Conservation (phyloP, 2,797 vertebrate genomes). For the Columba guinea region DNA sequence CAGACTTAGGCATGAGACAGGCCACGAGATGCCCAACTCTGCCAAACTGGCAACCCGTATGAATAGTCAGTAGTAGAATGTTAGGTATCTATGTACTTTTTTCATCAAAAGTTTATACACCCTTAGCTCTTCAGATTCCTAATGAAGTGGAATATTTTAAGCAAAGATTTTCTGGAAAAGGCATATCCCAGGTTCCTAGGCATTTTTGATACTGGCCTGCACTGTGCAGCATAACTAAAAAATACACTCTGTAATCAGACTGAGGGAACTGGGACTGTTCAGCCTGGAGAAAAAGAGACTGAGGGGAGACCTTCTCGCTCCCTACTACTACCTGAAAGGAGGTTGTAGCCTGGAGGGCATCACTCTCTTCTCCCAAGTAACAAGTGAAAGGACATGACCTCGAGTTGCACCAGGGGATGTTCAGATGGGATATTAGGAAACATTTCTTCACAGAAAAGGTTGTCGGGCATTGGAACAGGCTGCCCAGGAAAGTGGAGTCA, state of each 20-base stretch:
- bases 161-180: neutral
- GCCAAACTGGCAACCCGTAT: constrained; percentile 21
- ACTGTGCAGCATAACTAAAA: neutral
- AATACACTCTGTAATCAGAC: neutral
- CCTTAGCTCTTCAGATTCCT: neutral
- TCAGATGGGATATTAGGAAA: too few relatives aligned
- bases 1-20: neutral
- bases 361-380: too few relatives aligned
- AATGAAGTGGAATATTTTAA: neutral
- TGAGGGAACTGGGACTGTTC: neutral
- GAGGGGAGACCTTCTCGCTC: too few relatives aligned
- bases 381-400: too few relatives aligned
- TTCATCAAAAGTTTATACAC: neutral
- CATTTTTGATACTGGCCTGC: neutral
- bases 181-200: neutral
- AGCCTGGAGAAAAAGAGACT: too few relatives aligned
- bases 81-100: neutral
- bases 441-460: too few relatives aligned
- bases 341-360: too few relatives aligned
- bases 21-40: constrained; percentile 2
- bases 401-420: too few relatives aligned
- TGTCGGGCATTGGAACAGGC: too few relatives aligned
- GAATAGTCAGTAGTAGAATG: neutral
- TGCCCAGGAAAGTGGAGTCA: too few relatives aligned
- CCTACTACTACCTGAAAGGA: too few relatives aligned